Percentiles rank a stretch among this genome's conserved stretches.
phyloP scores from a whole-genome alignment of 2,113 vertebrate species.

The Elgaria multicarinata region DNA sequence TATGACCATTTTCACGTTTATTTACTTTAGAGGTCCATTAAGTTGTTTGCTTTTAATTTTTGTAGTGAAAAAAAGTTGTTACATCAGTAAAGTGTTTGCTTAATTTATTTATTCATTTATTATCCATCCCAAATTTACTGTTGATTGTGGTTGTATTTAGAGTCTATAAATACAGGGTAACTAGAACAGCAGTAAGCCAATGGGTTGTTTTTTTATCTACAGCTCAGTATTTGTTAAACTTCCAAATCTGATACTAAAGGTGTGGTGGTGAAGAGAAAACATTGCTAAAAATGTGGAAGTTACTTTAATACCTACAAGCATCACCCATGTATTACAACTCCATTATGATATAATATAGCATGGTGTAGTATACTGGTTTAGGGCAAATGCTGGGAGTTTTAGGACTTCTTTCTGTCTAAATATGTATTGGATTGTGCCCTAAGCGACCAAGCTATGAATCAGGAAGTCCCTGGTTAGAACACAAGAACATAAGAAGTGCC shows the following conservation, averaged over 20 bases:
- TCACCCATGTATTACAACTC: neutral
- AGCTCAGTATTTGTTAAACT: constrained; percentile 22
- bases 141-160: neutral
- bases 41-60: neutral
- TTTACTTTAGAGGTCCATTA: neutral
- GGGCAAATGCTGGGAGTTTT: neutral
- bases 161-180: constrained; percentile 28
- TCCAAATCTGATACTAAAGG: constrained; percentile 32
- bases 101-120: neutral
- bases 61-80: neutral
- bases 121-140: neutral
- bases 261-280: neutral
- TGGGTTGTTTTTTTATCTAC: neutral
- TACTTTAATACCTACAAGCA: neutral
- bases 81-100: neutral
- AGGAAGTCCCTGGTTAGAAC: neutral
- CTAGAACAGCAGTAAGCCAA: constrained; percentile 24
- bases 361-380: neutral
- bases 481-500: too few species aligned
- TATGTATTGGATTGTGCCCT: too few species aligned
- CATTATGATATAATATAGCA: neutral
- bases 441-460: neutral
- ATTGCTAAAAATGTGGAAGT: constrained; percentile 32
- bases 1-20: neutral
- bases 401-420: too few species aligned